Evolutionary conservation across 1,140 invertebrate genomes (phyloP), one percentile per base, ranked within the genome.

Genomic region (Orchestia grillus): DNA sequence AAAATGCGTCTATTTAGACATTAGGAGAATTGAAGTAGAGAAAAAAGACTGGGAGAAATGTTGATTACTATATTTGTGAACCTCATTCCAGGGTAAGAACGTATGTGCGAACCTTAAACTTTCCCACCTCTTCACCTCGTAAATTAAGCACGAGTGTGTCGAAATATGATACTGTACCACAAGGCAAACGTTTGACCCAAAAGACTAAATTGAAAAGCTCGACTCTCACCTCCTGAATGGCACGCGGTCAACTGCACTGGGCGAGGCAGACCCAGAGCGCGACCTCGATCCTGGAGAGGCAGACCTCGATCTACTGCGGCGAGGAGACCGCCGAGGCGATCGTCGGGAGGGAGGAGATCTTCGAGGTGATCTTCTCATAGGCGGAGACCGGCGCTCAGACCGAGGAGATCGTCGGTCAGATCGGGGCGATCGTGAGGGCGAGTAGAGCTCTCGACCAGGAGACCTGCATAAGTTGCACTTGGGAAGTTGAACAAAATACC

Each of bases 201-300:
- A 36, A 36, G 62, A 77, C 28, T 77, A 77, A 3, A 36, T 36
- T 77, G 1, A 15, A 36, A 23, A 43, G 36, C 42, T 8, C 41
- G 42, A 42, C 11, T 19, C 44, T 94, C 44, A 40, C 92, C 92
- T 94, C 44, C 44, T 94, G 44, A 94, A 94, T 40, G 92, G 43
- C 41, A 94, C 92, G 11, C 92, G 92, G 36, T 94, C 92, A 45
- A 44, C 15, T 6, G 4, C 41, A 91, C 8, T 43, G 42, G 96
- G 91, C 28, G 97, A 97, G 41, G 96, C 87, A 23, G 97, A 97
- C n/a, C 96, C 47, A 41, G 97, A 96, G 16, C 92, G 94, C 62
- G 97, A 97, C 77, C 97, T 47, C n/a, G 97, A 97, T 95, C 97
- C 96, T 96, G 87, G 96, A 96, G 88, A 44, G 47, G 94, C 95